Evolutionary conservation across 2,113 vertebrate genomes (phyloP), one percentile per base, ranked within the genome.

Genomic region (Tragelaphus imberbis): DNA sequence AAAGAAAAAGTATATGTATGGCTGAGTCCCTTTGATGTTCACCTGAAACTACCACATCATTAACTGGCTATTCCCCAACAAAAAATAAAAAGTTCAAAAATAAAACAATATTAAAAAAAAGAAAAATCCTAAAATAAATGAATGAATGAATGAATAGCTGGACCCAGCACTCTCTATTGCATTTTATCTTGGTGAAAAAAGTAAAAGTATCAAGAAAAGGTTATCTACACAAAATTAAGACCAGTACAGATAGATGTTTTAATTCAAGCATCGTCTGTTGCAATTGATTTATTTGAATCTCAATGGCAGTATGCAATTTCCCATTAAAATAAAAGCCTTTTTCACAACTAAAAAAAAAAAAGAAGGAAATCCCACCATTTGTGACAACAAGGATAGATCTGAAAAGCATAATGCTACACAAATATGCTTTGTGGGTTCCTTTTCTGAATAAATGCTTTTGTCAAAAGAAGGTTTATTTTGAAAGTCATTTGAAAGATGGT

Each of bases 391-490:
- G 36, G 28, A 13, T 10, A 30, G 47, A 17, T 19, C 47, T 33
- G n/a, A 40, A 33, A 19, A 36, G 63, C 3, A 0, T 65, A 17
- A 44, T 11, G 21, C 30, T 25, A 47, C 0, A 40, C 27, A 59
- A 56, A 47, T 14, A 25, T 36, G 27, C 21, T 81, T 51, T 59
- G 28, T n/a, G 3, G 47, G 33, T 3, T 55, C 2, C n/a, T 65
- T 81, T 68, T 14, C 36, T 81, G 36, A 97, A 88, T 95, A 94
- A 88, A 71, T 79, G 49, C 87, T 97, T 98, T 97, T 98, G 98
- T 94, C 95, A 98, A 98, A 98, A 97, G 97, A 96, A 92, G 80
- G 14, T 25, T 98, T 98, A 98, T 98, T 98, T 97, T 94, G 95
- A 97, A 98, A 98, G 90, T 96, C 86, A 59, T 36, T 49, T 90